Conservation (phyloP, 2,113 vertebrate genomes). For the Lasiurus borealis region DNA sequence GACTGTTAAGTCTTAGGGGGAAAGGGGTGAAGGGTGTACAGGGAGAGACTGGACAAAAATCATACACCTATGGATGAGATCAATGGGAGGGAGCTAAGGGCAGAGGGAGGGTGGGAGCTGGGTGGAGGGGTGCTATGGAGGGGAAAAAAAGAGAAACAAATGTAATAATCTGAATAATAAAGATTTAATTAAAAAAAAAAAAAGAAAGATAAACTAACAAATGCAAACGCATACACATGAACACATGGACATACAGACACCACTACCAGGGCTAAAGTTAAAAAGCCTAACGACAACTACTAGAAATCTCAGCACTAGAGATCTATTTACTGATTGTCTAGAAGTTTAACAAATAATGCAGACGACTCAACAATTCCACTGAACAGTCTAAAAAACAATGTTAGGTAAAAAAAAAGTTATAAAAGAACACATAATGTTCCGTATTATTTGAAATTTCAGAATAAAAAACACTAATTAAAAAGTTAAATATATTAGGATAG, state of each 20-base stretch:
- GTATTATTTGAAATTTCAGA: conserved; percentile 27
- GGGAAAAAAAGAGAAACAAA: too few relatives aligned
- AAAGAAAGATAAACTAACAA: background rate
- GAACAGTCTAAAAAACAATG: background rate
- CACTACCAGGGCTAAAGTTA: background rate
- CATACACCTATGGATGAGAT: too few relatives aligned
- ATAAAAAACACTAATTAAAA: background rate
- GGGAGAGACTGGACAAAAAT: too few relatives aligned
- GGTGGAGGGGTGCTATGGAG: too few relatives aligned
- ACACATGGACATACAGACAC: background rate
- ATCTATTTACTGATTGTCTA: background rate
- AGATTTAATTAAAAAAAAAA: too few relatives aligned
- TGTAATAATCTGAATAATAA: too few relatives aligned
- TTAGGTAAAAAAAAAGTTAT: background rate
- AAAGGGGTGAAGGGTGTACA: too few relatives aligned
- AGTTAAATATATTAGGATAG: background rate
- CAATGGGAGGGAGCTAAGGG: too few relatives aligned
- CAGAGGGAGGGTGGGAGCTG: too few relatives aligned
- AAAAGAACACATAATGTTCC: background rate
- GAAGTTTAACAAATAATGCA: background rate
- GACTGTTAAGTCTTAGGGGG: too few relatives aligned
- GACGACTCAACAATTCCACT: background rate
- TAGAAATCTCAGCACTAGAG: background rate
- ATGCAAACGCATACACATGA: background rate
- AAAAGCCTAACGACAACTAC: background rate